Evolutionary conservation across 2,797 vertebrate species (phyloP).

Genomic region (Tarsius wallacei): DNA sequence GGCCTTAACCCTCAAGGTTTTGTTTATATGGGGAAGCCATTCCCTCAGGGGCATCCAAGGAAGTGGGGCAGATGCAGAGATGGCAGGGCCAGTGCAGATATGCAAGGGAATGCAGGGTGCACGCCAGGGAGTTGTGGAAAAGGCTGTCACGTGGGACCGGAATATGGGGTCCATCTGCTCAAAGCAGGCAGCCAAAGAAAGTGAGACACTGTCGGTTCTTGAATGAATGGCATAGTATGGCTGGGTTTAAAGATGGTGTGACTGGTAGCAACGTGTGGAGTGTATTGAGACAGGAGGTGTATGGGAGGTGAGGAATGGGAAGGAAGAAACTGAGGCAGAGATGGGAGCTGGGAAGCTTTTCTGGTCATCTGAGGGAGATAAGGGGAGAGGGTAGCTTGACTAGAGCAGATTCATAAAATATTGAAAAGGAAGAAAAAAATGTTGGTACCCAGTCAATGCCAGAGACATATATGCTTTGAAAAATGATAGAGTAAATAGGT

Average conservation of each 20-base stretch:
- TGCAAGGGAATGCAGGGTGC: too few relatives aligned
- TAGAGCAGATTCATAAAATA: not conserved
- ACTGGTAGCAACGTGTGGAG: not conserved
- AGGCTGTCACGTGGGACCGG: not conserved
- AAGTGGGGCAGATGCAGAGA: not conserved
- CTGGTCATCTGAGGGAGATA: too few relatives aligned
- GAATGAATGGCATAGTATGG: not conserved
- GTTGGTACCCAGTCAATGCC: not conserved
- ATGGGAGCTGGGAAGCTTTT: not conserved
- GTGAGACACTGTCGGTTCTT: not conserved
- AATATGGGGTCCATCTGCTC: not conserved
- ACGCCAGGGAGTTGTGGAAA: fast-evolving
- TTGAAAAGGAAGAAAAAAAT: not conserved
- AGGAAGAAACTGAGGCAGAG: not conserved
- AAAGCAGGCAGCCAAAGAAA: not conserved
- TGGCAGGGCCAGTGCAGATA: not conserved
- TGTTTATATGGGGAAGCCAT: not conserved
- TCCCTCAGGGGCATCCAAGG: not conserved
- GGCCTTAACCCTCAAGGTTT: not conserved
- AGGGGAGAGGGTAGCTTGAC: not conserved
- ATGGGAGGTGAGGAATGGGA: too few relatives aligned
- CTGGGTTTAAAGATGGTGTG: not conserved
- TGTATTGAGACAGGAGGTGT: not conserved
- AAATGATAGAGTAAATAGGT: not conserved
- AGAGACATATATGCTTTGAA: not conserved